A percentile compares a stretch with the other conserved stretches of the same genome.
These are phyloP conservation scores for Sarotherodon lohbergeri DNA, from an alignment of 2,113 vertebrate species.

Conservation along the genomic window DNA sequence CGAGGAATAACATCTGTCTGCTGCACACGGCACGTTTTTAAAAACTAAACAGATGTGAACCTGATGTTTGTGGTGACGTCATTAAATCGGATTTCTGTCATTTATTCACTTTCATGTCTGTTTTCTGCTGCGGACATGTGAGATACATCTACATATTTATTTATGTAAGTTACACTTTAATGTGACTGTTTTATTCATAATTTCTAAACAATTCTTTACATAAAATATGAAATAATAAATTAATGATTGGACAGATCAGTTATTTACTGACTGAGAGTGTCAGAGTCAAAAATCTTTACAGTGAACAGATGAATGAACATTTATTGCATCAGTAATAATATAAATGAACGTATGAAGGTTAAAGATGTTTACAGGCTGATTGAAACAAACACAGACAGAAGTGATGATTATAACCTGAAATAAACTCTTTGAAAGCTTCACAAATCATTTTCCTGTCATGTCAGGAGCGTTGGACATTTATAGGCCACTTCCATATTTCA, in stretches of 20 bases:
- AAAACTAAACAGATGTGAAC: not conserved
- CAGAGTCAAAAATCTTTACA: not conserved
- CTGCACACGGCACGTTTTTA: not conserved
- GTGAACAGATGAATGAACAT: not conserved
- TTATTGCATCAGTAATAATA: not conserved
- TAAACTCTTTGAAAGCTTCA: not conserved
- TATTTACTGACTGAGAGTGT: not conserved
- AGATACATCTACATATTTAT: too few species aligned
- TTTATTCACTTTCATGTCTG: not conserved
- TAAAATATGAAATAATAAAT: too few species aligned
- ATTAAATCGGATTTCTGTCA: fast-evolving
- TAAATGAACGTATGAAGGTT: not conserved
- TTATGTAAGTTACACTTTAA: too few species aligned
- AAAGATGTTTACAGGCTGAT: not conserved
- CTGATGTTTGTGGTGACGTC: not conserved
- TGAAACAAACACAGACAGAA: not conserved
- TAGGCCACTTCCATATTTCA: not conserved
- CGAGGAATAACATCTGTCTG: not conserved
- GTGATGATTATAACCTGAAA: not conserved
- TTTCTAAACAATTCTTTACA: too few species aligned
- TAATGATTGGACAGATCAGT: not conserved
- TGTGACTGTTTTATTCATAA: too few species aligned
- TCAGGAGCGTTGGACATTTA: not conserved
- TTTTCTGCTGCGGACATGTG: not conserved
- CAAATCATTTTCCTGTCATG: not conserved